Conservation (phyloP, 2,113 vertebrate species). For the Dicerorhinus sumatrensis region DNA sequence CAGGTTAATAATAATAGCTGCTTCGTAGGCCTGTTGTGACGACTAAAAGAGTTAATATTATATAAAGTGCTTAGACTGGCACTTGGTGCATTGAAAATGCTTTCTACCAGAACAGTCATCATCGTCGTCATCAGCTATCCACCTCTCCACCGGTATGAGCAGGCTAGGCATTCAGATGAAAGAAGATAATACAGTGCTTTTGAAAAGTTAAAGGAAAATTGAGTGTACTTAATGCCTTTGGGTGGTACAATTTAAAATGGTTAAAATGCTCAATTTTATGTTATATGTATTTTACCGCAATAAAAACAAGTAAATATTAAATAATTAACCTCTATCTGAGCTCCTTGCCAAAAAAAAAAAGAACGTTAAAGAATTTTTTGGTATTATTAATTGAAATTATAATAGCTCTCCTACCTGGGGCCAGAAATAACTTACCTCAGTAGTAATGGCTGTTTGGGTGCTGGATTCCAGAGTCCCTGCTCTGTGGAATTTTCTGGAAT, state of each 20-base stretch:
- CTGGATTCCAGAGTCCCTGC: background rate
- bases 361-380: background rate
- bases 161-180: background rate
- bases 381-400: background rate
- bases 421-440: background rate
- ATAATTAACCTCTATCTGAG: background rate
- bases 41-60: background rate
- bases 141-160: background rate
- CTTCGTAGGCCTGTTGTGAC: background rate
- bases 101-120: background rate
- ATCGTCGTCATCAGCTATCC: no score
- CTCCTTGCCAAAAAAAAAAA: background rate
- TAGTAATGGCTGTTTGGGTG: background rate
- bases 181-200: background rate
- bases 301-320: background rate
- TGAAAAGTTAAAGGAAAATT: background rate
- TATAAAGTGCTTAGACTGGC: fast-evolving
- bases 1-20: background rate
- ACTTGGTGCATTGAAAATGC: background rate
- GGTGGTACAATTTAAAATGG: background rate
- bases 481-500: conserved; percentile 29
- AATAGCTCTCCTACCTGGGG: background rate
- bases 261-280: background rate
- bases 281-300: background rate
- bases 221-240: no score